Evolutionary conservation across 2,888 invertebrate species (phyloP), one percentile per base, ranked within the genome.

Genomic region (Diplolepis rosae): DNA sequence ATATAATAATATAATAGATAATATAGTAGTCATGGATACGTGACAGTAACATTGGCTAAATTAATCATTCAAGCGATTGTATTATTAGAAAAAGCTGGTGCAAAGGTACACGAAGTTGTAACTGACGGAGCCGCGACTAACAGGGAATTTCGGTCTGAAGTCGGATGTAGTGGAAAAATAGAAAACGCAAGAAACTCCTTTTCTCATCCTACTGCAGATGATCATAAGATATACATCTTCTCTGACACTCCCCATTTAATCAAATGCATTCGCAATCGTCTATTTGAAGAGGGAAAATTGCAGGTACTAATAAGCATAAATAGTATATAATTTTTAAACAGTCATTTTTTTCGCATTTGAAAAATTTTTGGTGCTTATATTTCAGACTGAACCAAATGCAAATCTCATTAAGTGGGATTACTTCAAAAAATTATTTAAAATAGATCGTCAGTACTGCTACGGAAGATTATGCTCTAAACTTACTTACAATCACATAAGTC

Each of bases 201-300:
- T 52, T 52, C 70, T 15, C 70, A 77, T 69, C 77, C 75, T n/a
- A 39, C 65, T 30, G 69, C 66, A 65, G 72, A 71, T 39, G 45
- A 45, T 28, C 56, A 77, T 48, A 65, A 65, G 35, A 35, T 79
- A 6, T 75, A 72, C 35, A 61, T 72, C 32, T 79, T 79, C 48
- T 73, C 76, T 5, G 76, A 79, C 50, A 69, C 72, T 13, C 74
- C 79, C 15, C 79, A 79, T 66, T 67, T 79, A 18, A 66, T 79
- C 11, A 79, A 80, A 67, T 75, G 70, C 27, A 69, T 78, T 51
- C 68, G 79, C 39, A 79, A 80, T 67, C 71, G 76, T 5, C 18
- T 48, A 18, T 48, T 48, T 15, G 22, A 15, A 18, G 4, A 9
- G 22, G 9, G 22, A 48, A 1, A 15, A 18, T 22, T 48, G 18